phyloP scores from a whole-genome alignment of 2,113 vertebrate genomes.

The Cacatua alba region DNA sequence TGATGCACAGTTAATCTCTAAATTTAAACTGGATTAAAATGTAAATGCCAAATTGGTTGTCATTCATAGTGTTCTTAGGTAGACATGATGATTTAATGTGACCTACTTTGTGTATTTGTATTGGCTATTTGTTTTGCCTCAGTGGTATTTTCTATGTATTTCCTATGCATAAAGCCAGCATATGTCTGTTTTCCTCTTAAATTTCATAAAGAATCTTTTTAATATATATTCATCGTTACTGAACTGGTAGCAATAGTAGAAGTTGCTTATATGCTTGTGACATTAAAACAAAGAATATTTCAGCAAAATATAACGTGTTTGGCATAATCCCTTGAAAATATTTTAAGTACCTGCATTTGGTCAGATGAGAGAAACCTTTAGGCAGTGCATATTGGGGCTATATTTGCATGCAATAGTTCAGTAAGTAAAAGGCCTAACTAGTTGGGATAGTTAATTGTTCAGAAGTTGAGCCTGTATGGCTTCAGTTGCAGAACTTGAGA shows the following conservation, averaged over 20 bases:
- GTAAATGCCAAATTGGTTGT: conserved; percentile 1
- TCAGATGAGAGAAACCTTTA: background rate
- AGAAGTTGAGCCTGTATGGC: background rate
- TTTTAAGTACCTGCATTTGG: background rate
- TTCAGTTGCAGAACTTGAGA: background rate
- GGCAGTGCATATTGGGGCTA: background rate
- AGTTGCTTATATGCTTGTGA: background rate
- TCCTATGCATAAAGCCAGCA: background rate
- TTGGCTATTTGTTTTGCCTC: background rate
- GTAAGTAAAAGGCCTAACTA: background rate
- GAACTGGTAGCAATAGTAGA: background rate
- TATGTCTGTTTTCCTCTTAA: background rate
- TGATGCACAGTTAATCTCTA: conserved; percentile 9
- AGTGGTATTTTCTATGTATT: background rate
- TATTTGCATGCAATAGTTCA: background rate
- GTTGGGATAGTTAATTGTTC: background rate
- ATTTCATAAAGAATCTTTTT: background rate
- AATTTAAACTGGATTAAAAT: conserved; percentile 46
- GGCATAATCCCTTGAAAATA: background rate
- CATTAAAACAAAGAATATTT: background rate
- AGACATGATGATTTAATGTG: background rate
- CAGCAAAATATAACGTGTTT: background rate
- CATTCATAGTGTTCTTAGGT: background rate
- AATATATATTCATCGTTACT: background rate
- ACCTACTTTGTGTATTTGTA: background rate